These are phyloP conservation scores for Crotalus helleri DNA, from an alignment of 2,113 vertebrate genomes.

Conservation along the genomic window DNA sequence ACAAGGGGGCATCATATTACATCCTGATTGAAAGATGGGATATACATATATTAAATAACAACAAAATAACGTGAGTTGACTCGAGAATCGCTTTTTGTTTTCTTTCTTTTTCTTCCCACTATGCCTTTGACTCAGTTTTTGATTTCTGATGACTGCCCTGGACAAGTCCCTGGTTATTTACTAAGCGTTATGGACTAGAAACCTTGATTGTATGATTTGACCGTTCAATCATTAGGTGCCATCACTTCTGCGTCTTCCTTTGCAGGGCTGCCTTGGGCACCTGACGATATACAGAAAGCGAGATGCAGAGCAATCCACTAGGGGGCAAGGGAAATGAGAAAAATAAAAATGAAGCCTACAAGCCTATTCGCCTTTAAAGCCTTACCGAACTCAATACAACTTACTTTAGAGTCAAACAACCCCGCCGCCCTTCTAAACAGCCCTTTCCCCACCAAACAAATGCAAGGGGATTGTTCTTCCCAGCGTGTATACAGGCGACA, in stretches of 20 bases:
- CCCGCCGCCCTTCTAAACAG: neutral
- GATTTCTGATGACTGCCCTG: neutral
- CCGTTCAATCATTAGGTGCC: neutral
- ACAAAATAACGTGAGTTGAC: neutral
- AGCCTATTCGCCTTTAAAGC: neutral
- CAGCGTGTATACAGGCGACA: neutral
- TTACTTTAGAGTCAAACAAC: neutral
- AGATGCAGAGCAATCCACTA: neutral
- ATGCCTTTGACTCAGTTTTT: neutral
- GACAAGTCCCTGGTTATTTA: neutral
- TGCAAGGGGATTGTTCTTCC: neutral
- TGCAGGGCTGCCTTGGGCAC: neutral
- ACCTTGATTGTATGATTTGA: neutral
- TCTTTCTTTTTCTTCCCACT: neutral
- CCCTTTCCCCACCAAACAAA: neutral
- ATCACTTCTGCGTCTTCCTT: neutral
- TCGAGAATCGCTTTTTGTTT: neutral
- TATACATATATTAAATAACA: neutral
- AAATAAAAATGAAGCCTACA: neutral
- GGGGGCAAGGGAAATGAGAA: neutral
- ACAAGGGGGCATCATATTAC: neutral
- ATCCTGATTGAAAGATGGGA: neutral
- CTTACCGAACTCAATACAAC: neutral
- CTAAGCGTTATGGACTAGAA: neutral
- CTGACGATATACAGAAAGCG: neutral